Base-by-base conservation (phyloP, 2,113 vertebrate genomes). In the Pterocles burchelli region DNA sequence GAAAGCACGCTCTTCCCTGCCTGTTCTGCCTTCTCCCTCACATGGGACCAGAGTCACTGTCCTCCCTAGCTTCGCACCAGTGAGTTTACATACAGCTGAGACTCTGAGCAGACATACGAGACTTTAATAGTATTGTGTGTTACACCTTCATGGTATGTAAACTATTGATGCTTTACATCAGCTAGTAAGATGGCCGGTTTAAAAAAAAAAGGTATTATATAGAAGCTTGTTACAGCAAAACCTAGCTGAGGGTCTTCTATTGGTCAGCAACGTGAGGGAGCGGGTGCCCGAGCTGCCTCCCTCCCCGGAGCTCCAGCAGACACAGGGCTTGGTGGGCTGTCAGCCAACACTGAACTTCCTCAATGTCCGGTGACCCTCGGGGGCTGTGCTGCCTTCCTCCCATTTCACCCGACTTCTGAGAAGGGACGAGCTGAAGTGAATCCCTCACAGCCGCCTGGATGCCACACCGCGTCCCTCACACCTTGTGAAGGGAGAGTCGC, bases 261-360 rank as follows among this genome's bases (percentile, higher is more conserved):
- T 36, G 21, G 55, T 81, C 66, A 66, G 0, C 15, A 36, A 67
- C 55, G 22, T 9, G n/a, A 83, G 24, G 36, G n/a, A 70, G 29
- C 6, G 51, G 43, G 28, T 6, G 12, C 15, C 22, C 0, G 7
- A 62, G 22, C 20, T 1, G 0, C 9, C 34, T 67, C 28, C 21
- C 36, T 38, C 43, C 31, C 26, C 3, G 15, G 36, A 77, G 5
- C 24, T 74, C 51, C 76, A 67, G 28, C 54, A 65, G 34, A 46
- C 0, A 0, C 12, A 51, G 14, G 34, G 33, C 9, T 48, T 17
- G 0, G 11, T 0, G 1, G 33, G 25, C 29, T 86, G 65, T 31
- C 4, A 1, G 26, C 57, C 20, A 79, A 41, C 2, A 3, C 10
- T 15, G 6, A 68, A 62, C 28, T 61, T 74, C 36, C 61, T 11